Percentiles rank a stretch among this genome's conserved stretches.
These are phyloP conservation scores for Puntigrus tetrazona DNA, from an alignment of 2,113 vertebrate species.

Conservation along the genomic window DNA sequence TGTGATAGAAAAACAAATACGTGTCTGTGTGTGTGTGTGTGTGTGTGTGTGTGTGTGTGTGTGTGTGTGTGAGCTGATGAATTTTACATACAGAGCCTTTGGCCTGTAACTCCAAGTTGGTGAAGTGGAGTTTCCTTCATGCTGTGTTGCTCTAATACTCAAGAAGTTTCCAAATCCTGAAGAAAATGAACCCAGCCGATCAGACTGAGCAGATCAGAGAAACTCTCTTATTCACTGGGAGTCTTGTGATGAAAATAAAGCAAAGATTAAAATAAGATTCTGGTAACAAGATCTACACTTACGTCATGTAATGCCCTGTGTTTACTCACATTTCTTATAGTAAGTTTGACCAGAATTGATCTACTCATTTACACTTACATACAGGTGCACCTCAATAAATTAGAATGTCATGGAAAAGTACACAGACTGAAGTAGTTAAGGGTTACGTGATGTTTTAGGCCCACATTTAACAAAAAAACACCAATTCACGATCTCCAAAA, in stretches of 20 bases:
- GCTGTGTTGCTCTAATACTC: slow-evolving; percentile 75
- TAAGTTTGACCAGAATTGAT: background rate
- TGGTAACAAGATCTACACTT: background rate
- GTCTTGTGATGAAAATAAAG: background rate
- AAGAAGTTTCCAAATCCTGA: slow-evolving; percentile 64
- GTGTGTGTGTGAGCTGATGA: slow-evolving; percentile 66
- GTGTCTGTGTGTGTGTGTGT: background rate
- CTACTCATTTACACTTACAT: background rate
- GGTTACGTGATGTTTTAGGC: no score
- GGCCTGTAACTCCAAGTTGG: slow-evolving; percentile 60
- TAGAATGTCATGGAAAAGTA: no score
- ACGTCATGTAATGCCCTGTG: background rate
- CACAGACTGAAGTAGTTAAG: no score
- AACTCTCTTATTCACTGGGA: background rate
- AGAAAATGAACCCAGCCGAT: slow-evolving; percentile 54
- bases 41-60: slow-evolving; percentile 43
- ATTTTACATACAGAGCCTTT: slow-evolving; percentile 68
- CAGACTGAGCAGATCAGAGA: slow-evolving; percentile 61
- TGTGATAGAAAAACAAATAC: background rate
- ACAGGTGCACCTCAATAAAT: no score
- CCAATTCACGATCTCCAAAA: no score
- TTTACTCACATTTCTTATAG: background rate
- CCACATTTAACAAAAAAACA: no score
- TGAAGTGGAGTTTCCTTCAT: slow-evolving; percentile 64
- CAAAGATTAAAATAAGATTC: background rate